These are phyloP conservation scores for Dryas iulia DNA, from an alignment of 1,140 invertebrate species.

Conservation along the genomic window DNA sequence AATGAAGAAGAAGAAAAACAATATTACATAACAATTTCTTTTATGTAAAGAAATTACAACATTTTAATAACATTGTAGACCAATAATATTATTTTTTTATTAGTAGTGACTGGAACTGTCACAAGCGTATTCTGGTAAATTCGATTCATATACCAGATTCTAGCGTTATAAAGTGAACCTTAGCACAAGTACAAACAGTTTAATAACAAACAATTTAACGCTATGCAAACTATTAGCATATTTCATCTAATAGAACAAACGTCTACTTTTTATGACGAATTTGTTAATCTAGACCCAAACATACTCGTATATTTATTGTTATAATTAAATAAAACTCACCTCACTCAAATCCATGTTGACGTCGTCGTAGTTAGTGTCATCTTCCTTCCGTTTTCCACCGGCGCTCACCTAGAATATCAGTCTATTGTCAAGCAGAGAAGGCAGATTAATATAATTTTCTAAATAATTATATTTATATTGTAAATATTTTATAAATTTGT, in stretches of 20 bases:
- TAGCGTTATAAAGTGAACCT: not conserved
- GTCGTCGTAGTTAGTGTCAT: conserved; percentile 78
- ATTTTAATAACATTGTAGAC: too few species aligned
- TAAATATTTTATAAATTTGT: not conserved
- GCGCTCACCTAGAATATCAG: conserved; percentile 69
- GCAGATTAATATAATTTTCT: conserved; percentile 64
- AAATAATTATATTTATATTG: conserved; percentile 22
- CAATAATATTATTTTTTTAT: too few species aligned
- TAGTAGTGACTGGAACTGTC: not conserved
- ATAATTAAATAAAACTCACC: conserved; percentile 44
- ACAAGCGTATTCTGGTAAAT: not conserved
- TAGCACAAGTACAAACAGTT: not conserved
- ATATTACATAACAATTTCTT: too few species aligned
- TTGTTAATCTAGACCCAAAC: conserved; percentile 3
- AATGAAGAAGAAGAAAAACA: not conserved
- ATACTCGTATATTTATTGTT: not conserved
- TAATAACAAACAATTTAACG: not conserved
- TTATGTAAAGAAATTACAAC: not conserved
- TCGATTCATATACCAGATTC: not conserved
- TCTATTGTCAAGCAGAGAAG: conserved; percentile 78
- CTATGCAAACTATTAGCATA: not conserved
- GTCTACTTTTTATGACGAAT: not conserved
- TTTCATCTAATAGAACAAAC: not conserved
- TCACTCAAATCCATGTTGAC: conserved; percentile 80
- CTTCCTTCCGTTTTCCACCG: conserved; percentile 54